Evolutionary conservation across 1,140 invertebrate genomes (phyloP).

Genomic region (Heliconius eleuchia): DNA sequence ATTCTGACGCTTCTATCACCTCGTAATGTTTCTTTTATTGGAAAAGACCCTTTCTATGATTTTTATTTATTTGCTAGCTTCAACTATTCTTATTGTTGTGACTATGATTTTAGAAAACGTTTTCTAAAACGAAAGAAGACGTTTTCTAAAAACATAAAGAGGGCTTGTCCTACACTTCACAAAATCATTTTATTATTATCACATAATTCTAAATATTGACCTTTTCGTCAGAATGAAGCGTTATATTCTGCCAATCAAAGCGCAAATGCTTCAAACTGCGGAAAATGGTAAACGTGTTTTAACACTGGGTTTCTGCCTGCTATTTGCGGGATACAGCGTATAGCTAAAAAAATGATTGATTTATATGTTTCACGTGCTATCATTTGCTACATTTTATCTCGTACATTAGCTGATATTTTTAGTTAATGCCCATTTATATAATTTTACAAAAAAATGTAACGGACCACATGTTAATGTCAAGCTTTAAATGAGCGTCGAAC

Average conservation of each 20-base stretch:
- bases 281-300: too few relatives aligned
- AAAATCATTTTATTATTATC: not conserved
- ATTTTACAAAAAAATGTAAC: not conserved
- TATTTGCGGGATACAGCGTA: too few relatives aligned
- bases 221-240: not conserved
- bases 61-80: constrained; percentile 14
- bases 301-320: too few relatives aligned
- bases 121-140: not conserved
- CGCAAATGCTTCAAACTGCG: too few relatives aligned
- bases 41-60: constrained; percentile 30
- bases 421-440: not conserved
- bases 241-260: too few relatives aligned
- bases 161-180: too few relatives aligned
- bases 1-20: constrained; percentile 61
- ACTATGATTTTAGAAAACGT: not conserved
- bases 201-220: not conserved
- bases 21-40: constrained; percentile 59
- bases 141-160: not conserved
- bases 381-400: not conserved
- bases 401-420: not conserved
- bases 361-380: not conserved
- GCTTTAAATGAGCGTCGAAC: not conserved
- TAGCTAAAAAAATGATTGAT: not conserved
- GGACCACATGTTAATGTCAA: constrained; percentile 7
- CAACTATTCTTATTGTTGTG: not conserved